A percentile compares a stretch with the other conserved stretches of the same genome.
Conservation (phyloP, 2,797 vertebrate genomes). For the Naso thynnoides region DNA sequence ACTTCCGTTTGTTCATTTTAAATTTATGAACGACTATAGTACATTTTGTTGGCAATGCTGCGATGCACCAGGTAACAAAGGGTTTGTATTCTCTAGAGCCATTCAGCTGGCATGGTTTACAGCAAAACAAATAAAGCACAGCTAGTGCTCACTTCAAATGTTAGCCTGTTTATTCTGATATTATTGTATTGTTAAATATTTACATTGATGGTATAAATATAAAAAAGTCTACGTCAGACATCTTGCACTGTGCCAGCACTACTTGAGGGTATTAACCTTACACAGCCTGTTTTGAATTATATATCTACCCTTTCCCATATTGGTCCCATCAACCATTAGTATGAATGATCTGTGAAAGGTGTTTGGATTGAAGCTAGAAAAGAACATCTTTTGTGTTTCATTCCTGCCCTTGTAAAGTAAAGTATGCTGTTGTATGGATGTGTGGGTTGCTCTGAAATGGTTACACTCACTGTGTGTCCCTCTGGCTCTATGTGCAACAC, state of each 20-base stretch:
- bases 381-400: constrained; percentile 39
- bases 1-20: background rate
- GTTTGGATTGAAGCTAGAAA: constrained; percentile 49
- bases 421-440: constrained; percentile 57
- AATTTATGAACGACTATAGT: background rate
- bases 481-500: constrained; percentile 27
- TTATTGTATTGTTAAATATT: constrained; percentile 20
- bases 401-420: constrained; percentile 73
- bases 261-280: constrained; percentile 13
- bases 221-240: constrained; percentile 5
- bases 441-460: constrained; percentile 46
- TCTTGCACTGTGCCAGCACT: constrained; percentile 2
- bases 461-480: constrained; percentile 34
- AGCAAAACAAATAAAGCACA: constrained; percentile 3
- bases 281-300: constrained; percentile 18
- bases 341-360: constrained; percentile 40
- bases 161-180: constrained; percentile 9
- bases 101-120: background rate
- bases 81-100: background rate
- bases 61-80: background rate
- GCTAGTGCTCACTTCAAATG: background rate
- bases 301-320: constrained; percentile 13
- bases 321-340: constrained; percentile 17
- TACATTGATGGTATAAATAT: constrained; percentile 11
- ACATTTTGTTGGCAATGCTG: background rate